Base-by-base conservation (phyloP, 2,797 vertebrate species). In the Characodon lateralis region DNA sequence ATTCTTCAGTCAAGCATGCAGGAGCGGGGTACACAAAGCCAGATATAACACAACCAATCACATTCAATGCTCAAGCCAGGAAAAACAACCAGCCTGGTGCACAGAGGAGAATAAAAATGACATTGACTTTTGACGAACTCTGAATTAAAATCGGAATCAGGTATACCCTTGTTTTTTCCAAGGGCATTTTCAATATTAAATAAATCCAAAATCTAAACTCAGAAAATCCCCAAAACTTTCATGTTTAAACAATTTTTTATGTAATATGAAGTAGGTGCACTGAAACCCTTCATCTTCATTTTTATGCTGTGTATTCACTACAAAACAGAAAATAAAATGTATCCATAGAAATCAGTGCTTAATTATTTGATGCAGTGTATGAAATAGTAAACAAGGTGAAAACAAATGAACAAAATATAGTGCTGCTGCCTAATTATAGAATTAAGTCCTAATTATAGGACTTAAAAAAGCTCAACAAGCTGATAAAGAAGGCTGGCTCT, bases 1-100 rank as follows among this genome's bases (percentile, higher is more conserved):
- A 83, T 91, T 89, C 48, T 89, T 70, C 82, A 89, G 84, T 81
- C 77, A 78, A 90, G 83, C 89, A 77, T 83, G 80, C 71, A 76
- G 26, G 78, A 63, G 50, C 65, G 71, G 24, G 41, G 13, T 70
- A 61, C 6, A 78, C 50, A 76, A 48, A 77, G 26, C 10, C 72
- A 65, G 61, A 65, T 65, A 71, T 14, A 77, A 73, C 46, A 51
- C 56, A 8, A 55, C 14, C 79, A 84, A 87, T 80, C 73, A 51
- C 22, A 50, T 46, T 77, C 71, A 85, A 58, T 66, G 74, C 51
- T 71, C 39, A 24, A 55, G 70, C 76, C 56, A 68, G 72, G 53
- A 43, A 4, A 70, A 31, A 13, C 69, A 74, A 2, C 56, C 73
- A 26, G 55, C 5, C 20, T 56, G 56, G 35, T 5, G 50, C 78